These are phyloP conservation scores for Corythornis cristatus DNA, from an alignment of 2,113 vertebrate genomes.

Conservation along the genomic window DNA sequence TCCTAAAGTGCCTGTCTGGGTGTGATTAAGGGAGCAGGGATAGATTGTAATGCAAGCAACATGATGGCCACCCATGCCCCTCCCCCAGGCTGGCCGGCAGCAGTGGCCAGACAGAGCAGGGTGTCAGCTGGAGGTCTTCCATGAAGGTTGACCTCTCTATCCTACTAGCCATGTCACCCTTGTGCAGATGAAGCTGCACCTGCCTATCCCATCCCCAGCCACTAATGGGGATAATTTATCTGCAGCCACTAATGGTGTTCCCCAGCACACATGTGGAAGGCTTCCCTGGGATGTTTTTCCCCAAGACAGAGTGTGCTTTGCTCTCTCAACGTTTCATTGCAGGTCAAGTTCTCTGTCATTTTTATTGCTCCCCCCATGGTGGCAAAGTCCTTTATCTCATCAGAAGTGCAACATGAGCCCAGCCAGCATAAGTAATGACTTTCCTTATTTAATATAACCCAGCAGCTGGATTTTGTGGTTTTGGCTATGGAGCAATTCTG, in stretches of 20 bases:
- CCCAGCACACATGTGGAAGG: not conserved
- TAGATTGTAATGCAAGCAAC: no score
- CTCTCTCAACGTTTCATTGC: not conserved
- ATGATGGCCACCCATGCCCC: not conserved
- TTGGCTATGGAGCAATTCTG: not conserved
- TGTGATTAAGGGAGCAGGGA: constrained; percentile 17
- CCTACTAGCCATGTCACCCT: not conserved
- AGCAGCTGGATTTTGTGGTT: constrained; percentile 48
- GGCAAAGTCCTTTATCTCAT: not conserved
- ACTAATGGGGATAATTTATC: not conserved
- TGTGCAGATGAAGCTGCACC: not conserved
- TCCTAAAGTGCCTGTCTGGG: constrained; percentile 39
- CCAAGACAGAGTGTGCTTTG: not conserved
- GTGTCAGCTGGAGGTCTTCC: not conserved
- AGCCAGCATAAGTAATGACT: constrained; percentile 24
- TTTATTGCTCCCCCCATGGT: not conserved
- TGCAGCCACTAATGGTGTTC: not conserved
- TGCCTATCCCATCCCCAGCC: not conserved
- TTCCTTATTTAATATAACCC: constrained; percentile 44
- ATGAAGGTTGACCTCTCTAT: not conserved
- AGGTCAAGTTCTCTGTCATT: constrained; percentile 18
- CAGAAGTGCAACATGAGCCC: not conserved
- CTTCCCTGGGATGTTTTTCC: not conserved
- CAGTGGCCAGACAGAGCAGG: not conserved
- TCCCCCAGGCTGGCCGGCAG: not conserved